Base-by-base conservation (phyloP, 2,113 vertebrate species). In the Chiloscyllium plagiosum region DNA sequence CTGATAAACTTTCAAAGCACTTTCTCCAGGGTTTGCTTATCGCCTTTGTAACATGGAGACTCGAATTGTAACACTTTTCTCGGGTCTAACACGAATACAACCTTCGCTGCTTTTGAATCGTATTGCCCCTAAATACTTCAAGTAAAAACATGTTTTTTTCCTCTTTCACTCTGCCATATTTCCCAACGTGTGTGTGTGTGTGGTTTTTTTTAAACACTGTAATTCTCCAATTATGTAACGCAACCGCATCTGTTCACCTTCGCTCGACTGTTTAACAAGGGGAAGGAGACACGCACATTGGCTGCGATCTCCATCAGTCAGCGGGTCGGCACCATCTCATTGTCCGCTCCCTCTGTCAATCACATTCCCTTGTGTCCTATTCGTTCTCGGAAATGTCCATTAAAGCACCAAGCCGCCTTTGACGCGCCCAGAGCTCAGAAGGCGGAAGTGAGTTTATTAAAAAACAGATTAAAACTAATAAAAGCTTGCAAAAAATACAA, bases 361-460 rank as follows among this genome's bases (percentile, higher is more conserved):
- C 90, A 94, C 6, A 94, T 0, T 24, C 33, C 56, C 17, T 68
- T 2, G 0, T 3, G 0, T 17, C 22, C 19, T 10, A 72, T 95
- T 95, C 2, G 68, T 5, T 10, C 2, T 0, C 7, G 37, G 8
- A 15, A 2, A 0, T 50, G 93, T 70, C 93, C 70, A 95, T 95
- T 68, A 70, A 12, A 95, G 2, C 4, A 29, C 33, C 4, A 42
- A 42, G 66, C 65, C 19, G 56, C 29, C 89, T n/a, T 37, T 37
- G 61, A 61, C 89, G 61, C 93, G 37, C 93, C 93, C 22, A 3
- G 61, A 17, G 17, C 15, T 92, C 93, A 72, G 66, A 95, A 95
- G 93, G 93, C 93, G 93, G 93, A 95, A 95, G 93, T 95, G 68
- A 95, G 20, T 66, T 68, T 22, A 68, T 17, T 93, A 76, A 66